These are phyloP conservation scores for Linepithema humile DNA, from an alignment of 1,140 invertebrate genomes.

Conservation along the genomic window DNA sequence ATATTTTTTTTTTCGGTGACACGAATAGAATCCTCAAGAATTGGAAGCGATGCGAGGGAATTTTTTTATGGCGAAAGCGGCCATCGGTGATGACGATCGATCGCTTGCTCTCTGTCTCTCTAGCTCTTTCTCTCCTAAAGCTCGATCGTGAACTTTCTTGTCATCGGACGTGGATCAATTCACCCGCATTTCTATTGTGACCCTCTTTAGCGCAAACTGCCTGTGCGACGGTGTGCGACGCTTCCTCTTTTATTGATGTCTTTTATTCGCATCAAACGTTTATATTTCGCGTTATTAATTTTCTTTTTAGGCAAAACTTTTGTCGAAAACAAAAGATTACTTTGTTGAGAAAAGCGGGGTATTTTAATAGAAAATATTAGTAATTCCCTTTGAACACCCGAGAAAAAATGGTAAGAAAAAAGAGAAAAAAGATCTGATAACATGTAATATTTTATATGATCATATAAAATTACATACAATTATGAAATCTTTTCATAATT, in stretches of 20 bases:
- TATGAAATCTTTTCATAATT: too few relatives aligned
- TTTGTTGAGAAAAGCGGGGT: neutral
- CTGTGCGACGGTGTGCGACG: constrained; percentile 18
- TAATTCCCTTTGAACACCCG: neutral
- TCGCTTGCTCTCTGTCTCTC: neutral
- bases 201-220: neutral
- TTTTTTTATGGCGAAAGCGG: neutral
- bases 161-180: neutral
- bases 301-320: neutral
- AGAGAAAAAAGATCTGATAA: too few relatives aligned
- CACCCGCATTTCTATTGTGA: neutral
- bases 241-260: neutral
- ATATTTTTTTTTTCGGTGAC: neutral
- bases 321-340: neutral
- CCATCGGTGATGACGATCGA: neutral
- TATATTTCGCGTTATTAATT: neutral
- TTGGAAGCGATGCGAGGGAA: neutral
- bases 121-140: neutral
- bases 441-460: too few relatives aligned
- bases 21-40: neutral
- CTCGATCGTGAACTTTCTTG: constrained; percentile 6
- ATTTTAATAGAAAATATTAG: neutral
- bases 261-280: neutral
- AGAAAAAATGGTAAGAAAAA: neutral
- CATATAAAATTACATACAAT: too few relatives aligned